Evolutionary conservation across 1,140 invertebrate genomes (phyloP), one percentile per base, ranked within the genome.

Genomic region (Procambarus virginalis): DNA sequence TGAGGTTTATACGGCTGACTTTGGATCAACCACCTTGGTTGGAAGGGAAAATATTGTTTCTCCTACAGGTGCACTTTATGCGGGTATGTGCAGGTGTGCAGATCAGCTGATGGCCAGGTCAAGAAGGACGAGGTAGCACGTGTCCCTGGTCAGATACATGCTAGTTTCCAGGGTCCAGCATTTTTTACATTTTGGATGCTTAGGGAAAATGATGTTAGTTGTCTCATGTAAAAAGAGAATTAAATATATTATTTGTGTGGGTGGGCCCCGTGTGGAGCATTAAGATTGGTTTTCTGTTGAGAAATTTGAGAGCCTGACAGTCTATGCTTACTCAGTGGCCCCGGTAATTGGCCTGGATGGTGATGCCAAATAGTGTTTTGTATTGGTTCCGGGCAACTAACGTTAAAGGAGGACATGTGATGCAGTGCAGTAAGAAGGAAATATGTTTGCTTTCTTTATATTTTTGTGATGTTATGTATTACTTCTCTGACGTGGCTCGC

Each of bases 331-430:
- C 68, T 70, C 68, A 10, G 68, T 70, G 68, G 68, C 68, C 68
- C 14, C 68, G 68, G 68, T 70, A 70, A 70, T 70, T 70, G 68
- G n/a, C 10, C 68, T 70, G 68, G 68, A 70, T 70, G n/a, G 4
- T 70, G 68, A 70, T 70, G 68, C 68, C 68, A 70, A 34, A 70
- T 70, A 70, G 68, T n/a, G 68, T n/a, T 34, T 22, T 70, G 22
- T 70, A 22, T 70, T 70, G n/a, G 3, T 70, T 22, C 6, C 68
- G 6, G 68, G n/a, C 10, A 6, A 8, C 22, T 17, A 34, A 5
- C 6, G 68, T n/a, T 34, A 34, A 5, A 55, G 5, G 51, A 2
- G 5, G 51, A 55, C 51, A 55, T 55, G 34, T 34, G 22, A 17
- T 34, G 3, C 34, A 8, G 22, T 70, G 20, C 6, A 17, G 68